Base-by-base conservation (phyloP, 1,140 invertebrate genomes). In the Drosophila sucinea region DNA sequence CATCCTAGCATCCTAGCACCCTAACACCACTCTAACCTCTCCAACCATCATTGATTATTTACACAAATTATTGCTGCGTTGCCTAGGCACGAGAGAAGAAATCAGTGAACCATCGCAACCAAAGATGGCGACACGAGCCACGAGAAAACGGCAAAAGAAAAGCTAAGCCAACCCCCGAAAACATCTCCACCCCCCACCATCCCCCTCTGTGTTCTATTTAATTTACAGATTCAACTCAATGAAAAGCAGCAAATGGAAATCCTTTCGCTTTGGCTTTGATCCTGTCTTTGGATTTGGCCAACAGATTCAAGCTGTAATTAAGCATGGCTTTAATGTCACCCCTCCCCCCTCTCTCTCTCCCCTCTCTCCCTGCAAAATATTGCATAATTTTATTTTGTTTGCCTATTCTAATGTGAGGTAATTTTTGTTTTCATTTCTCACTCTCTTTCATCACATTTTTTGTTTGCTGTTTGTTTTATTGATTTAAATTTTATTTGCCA, bases 51-150 rank as follows among this genome's bases (percentile, higher is more conserved):
- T 78, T 78, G 74, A 78, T 78, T 78, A 78, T 78, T 78, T 78
- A 78, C 68, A 79, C 76, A 79, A 79, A 79, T 79, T 79, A 78
- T 79, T 78, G 68, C 76, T 78, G 68, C 76, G 75, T 79, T 78
- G 76, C 74, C 69, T 63, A 44, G 76, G 76, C 76, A 40, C 44
- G n/a, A 51, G 40, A 4, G 44, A 38, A 11, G 23, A 79, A 73
- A 47, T 73, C 76, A 71, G 58, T 69, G 74, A 71, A 71, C 66
- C 73, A 73, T 77, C 57, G 60, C 30, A 55, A 60, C 35, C 60
- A 60, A 77, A 78, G 69, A 77, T 78, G 76, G 76, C 75, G 69
- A 67, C 74, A 77, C 75, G 67, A 56, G 73, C 73, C 51, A 25
- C 30, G 64, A 67, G 69, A 32, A 54, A 44, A 71, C 70, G 65